These are phyloP conservation scores for Mizuhopecten yessoensis DNA, from an alignment of 1,140 invertebrate species.

Conservation along the genomic window DNA sequence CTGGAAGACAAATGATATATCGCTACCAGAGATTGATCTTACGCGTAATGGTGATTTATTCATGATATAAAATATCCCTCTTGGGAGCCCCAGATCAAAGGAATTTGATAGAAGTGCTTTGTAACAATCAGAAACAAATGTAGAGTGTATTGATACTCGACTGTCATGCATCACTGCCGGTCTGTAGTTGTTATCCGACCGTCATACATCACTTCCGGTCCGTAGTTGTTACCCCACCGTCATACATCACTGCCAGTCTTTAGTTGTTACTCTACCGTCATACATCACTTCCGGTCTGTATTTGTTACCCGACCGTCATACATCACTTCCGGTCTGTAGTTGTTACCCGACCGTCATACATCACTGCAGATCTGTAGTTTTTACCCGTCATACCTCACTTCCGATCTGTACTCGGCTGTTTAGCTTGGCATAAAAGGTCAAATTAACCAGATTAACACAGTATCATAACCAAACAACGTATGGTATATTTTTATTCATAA, in stretches of 20 bases:
- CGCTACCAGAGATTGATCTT: neutral
- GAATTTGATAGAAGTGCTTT: neutral
- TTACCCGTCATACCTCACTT: too few relatives aligned
- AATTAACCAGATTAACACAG: too few relatives aligned
- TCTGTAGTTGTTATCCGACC: neutral
- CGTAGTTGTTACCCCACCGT: neutral
- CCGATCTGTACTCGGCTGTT: too few relatives aligned
- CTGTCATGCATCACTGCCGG: neutral
- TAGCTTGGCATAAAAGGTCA: too few relatives aligned
- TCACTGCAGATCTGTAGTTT: too few relatives aligned
- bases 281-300: neutral
- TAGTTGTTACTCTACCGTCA: neutral
- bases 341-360: too few relatives aligned
- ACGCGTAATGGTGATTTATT: slow-evolving; percentile 17
- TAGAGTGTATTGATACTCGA: neutral
- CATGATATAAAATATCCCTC: neutral
- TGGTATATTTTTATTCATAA: too few relatives aligned
- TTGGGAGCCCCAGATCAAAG: neutral
- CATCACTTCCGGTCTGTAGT: too few relatives aligned
- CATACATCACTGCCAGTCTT: neutral
- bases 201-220: neutral
- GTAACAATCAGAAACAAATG: slow-evolving; percentile 2
- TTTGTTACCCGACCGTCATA: too few relatives aligned
- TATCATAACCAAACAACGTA: too few relatives aligned
- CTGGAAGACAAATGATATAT: slow-evolving; percentile 23